A percentile compares a stretch with the other conserved stretches of the same genome.
Conservation (phyloP, 2,797 vertebrate species). For the Urophycis tenuis region DNA sequence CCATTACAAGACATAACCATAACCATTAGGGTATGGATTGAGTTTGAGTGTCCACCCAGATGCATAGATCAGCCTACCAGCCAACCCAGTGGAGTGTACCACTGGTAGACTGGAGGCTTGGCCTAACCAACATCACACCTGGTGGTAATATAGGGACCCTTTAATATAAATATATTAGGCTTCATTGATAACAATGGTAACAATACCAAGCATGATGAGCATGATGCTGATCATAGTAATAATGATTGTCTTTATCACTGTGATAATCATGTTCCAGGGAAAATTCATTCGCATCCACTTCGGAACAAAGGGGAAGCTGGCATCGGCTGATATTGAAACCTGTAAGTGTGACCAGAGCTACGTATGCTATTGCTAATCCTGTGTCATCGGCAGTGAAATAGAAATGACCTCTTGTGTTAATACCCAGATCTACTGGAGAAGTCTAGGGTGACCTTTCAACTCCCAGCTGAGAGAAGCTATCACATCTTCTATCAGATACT, state of each 20-base stretch:
- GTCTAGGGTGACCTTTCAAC: conserved; percentile 77
- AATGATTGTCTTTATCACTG: not conserved
- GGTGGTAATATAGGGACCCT: not conserved
- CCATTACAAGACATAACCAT: not conserved
- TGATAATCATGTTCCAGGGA: conserved; percentile 57
- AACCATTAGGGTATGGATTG: not conserved
- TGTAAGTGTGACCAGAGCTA: conserved; percentile 61
- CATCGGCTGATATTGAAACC: conserved; percentile 84
- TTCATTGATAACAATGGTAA: not conserved
- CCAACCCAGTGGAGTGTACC: not conserved
- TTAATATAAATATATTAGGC: not conserved
- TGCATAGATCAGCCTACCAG: not conserved
- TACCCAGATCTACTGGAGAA: conserved; percentile 75
- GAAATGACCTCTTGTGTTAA: conserved; percentile 16
- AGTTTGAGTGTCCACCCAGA: not conserved
- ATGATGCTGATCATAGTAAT: not conserved
- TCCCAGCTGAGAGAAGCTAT: conserved; percentile 75
- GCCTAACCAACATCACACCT: not conserved
- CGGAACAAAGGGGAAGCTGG: conserved; percentile 77
- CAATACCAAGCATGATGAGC: not conserved
- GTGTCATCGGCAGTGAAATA: not conserved
- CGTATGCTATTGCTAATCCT: not conserved
- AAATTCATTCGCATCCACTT: conserved; percentile 87
- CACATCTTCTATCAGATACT: conserved; percentile 81
- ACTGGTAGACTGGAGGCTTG: not conserved